Conservation (phyloP, 2,113 vertebrate species). For the Mellivora capensis region DNA sequence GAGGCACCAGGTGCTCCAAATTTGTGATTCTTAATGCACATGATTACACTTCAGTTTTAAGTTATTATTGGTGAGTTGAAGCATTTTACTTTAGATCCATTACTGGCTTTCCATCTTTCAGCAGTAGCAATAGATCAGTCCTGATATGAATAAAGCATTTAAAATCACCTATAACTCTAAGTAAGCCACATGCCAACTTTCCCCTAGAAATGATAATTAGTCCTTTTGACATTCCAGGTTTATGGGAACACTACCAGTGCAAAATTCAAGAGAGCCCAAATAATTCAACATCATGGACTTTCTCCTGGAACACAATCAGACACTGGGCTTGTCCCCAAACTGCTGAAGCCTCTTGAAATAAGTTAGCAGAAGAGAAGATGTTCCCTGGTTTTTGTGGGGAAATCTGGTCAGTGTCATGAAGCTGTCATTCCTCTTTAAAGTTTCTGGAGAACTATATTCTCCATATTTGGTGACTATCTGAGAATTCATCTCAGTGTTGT, state of each 20-base stretch:
- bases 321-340: neutral
- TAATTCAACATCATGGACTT: neutral
- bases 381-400: neutral
- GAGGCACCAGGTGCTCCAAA: neutral
- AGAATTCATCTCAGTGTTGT: neutral
- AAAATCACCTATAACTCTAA: neutral
- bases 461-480: constrained; percentile 9
- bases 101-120: constrained; percentile 10
- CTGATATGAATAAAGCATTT: neutral
- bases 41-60: neutral
- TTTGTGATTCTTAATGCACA: neutral
- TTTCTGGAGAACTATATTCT: neutral
- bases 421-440: constrained; percentile 7
- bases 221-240: neutral
- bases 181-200: neutral
- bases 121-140: neutral
- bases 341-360: neutral
- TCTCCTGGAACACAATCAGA: constrained; percentile 12
- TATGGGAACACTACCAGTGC: neutral
- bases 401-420: neutral
- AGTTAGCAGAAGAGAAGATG: neutral
- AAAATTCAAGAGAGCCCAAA: neutral
- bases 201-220: neutral
- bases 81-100: constrained; percentile 19
- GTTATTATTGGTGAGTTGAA: neutral